Evolutionary conservation across 2,113 vertebrate species (phyloP), one percentile per base, ranked within the genome.

Genomic region (Tychaedon coryphoeus): DNA sequence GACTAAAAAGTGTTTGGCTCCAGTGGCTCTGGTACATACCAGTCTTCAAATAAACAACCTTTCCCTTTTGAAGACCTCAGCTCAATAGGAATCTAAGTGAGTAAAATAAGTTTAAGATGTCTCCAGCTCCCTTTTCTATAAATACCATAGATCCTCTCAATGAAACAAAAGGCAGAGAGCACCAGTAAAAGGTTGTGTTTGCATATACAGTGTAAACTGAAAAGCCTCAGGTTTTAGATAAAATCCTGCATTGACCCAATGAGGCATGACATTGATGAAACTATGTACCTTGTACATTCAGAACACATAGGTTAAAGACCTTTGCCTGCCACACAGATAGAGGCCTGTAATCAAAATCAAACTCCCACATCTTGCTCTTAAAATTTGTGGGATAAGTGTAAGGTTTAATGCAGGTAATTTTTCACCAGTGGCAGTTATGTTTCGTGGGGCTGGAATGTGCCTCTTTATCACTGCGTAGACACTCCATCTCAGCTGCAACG

Each of bases 311-410:
- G 92, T 94, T 96, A 95, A 87, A 96, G 95, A 94, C 95, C 94
- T 95, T 82, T 94, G 76, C 97, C 93, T 96, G 84, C 96, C 95
- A 82, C 96, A 95, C 88, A 98, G 94, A 95, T 90, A 97, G 96
- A 97, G 57, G 77, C 93, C 80, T 94, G 92, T 88, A 97, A 97
- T 96, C 96, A 95, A 93, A 94, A 95, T 96, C 92, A 76, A 86
- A 97, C 97, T 97, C 97, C 97, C 96, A 95, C 96, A 91, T 97
- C 95, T 97, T 86, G 73, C 92, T 97, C 91, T 97, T 95, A 88
- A 95, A 93, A 77, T 96, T 14, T 90, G 79, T 80, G 88, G 92
- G 82, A 76, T 95, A 96, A 97, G 90, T 94, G 70, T 95, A 94
- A 83, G 90, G 87, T 97, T 94, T 96, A 96, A 96, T 97, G 96